Percentiles rank a stretch among this genome's conserved stretches.
phyloP scores from a whole-genome alignment of 2,113 vertebrate genomes.

The Odocoileus hemionus region DNA sequence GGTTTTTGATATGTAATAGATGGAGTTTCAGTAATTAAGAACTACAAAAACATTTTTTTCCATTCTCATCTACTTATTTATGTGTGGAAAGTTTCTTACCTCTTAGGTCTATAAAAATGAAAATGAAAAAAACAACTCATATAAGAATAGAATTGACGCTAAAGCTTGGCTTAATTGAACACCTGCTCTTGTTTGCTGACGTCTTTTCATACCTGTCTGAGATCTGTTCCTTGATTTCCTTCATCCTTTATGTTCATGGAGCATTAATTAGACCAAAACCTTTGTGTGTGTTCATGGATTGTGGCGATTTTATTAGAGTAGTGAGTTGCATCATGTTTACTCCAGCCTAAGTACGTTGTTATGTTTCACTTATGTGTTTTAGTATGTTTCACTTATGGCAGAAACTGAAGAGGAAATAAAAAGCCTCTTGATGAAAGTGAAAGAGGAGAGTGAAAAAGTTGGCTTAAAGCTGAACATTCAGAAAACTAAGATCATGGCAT shows the following conservation, averaged over 20 bases:
- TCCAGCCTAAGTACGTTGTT: neutral
- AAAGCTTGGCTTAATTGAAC: neutral
- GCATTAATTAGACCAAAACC: neutral
- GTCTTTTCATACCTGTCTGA: neutral
- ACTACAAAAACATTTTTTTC: neutral
- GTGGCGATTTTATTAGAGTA: neutral
- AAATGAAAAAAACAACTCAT: neutral
- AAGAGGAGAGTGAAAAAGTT: too few species aligned
- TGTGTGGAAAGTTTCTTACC: neutral
- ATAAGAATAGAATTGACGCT: neutral
- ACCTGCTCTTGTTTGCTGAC: neutral
- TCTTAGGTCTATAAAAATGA: neutral
- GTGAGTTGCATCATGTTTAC: neutral
- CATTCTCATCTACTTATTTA: neutral
- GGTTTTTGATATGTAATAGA: neutral
- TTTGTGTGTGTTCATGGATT: neutral
- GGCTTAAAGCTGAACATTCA: too few species aligned
- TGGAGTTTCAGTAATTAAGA: neutral
- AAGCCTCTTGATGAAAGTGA: too few species aligned
- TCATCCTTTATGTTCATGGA: neutral
- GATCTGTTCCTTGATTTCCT: neutral
- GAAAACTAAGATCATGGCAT: too few species aligned
- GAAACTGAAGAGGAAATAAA: too few species aligned
- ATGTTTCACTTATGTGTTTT: too few species aligned
- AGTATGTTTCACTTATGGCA: too few species aligned